Evolutionary conservation across 2,888 invertebrate genomes (phyloP).

Genomic region (Pachycephus smyrnensis): DNA sequence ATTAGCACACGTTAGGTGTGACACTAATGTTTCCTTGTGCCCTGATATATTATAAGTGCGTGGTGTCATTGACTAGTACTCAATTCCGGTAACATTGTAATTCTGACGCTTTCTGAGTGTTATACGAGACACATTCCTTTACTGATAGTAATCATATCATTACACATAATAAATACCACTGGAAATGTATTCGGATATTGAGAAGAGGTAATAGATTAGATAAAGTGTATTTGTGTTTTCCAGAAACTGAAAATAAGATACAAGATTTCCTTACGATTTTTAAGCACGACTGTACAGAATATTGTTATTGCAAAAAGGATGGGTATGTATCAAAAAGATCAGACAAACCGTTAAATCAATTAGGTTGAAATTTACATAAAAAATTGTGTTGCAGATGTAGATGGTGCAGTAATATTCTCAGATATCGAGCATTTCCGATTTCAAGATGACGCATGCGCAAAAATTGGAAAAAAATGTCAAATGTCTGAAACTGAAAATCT

Average conservation of each 20-base stretch:
- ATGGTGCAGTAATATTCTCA: neutral
- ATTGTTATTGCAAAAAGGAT: neutral
- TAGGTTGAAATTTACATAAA: neutral
- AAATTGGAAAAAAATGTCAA: neutral
- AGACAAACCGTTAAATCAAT: neutral
- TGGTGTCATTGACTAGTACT: neutral
- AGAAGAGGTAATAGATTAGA: neutral
- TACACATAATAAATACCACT: neutral
- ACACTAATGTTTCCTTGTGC: slow-evolving; percentile 19
- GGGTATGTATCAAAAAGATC: neutral
- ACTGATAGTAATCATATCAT: neutral
- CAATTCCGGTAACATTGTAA: neutral
- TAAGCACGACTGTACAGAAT: neutral
- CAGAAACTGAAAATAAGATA: neutral
- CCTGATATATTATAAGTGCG: slow-evolving; percentile 3
- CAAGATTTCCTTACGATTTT: neutral
- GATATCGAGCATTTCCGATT: neutral
- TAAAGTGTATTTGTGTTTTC: neutral
- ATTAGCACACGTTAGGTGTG: slow-evolving; percentile 24
- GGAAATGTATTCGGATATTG: neutral
- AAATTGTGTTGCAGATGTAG: neutral
- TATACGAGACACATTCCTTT: neutral
- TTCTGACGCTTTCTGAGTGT: neutral
- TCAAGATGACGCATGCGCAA: neutral
- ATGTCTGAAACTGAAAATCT: neutral